Evolutionary conservation across 2,888 invertebrate species (phyloP).

Genomic region (Papilio gigon): DNA sequence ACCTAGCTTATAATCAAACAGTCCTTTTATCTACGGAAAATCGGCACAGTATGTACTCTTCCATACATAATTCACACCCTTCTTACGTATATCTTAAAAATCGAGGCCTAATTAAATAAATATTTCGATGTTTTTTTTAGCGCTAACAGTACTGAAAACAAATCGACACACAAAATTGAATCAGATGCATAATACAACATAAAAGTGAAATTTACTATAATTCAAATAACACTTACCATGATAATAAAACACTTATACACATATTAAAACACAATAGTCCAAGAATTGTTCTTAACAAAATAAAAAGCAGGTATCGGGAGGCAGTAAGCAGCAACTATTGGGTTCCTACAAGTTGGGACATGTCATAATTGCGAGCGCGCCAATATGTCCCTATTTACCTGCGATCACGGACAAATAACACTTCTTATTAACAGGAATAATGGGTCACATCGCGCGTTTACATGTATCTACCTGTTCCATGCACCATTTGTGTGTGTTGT

Average conservation of each 20-base stretch:
- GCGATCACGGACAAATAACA: conserved; percentile 21
- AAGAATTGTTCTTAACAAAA: not conserved
- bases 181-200: too few species aligned
- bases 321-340: conserved; percentile 3
- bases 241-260: not conserved
- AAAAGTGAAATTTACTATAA: not conserved
- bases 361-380: conserved; percentile 27
- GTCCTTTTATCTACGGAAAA: too few species aligned
- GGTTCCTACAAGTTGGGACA: conserved; percentile 35
- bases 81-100: too few species aligned
- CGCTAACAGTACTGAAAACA: too few species aligned
- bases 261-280: conserved; percentile 1
- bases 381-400: conserved; percentile 38
- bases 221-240: conserved; percentile 1
- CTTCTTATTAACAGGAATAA: not conserved
- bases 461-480: conserved; percentile 27
- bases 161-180: too few species aligned
- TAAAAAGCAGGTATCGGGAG: not conserved
- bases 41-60: too few species aligned
- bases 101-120: too few species aligned
- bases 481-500: not conserved
- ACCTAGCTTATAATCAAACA: not conserved
- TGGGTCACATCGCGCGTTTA: conserved; percentile 8
- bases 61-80: too few species aligned
- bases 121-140: too few species aligned